Percentiles rank a stretch among this genome's conserved stretches.
Evolutionary conservation across 2,888 invertebrate species (phyloP).

Genomic region (Agrotis segetum): DNA sequence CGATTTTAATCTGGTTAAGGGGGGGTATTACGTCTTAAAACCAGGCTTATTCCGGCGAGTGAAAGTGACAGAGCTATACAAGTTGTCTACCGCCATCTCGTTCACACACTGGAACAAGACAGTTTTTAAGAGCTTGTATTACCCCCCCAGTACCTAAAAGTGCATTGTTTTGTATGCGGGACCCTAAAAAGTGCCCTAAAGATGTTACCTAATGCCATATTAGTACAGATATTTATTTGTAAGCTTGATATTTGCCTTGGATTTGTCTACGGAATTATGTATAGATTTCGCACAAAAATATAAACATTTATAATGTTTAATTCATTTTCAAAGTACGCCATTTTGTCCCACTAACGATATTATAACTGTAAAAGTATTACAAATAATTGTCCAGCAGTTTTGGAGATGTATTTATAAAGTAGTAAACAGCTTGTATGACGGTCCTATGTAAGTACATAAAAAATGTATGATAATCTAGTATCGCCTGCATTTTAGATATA

Average conservation of each 20-base stretch:
- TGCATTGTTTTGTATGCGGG: background rate
- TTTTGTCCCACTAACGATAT: constrained; percentile 10
- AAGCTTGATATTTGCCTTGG: constrained; percentile 6
- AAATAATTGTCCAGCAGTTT: constrained; percentile 31
- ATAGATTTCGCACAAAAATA: constrained; percentile 4
- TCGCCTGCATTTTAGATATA: constrained; percentile 67
- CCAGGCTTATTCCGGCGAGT: too few relatives aligned
- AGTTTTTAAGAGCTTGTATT: too few relatives aligned
- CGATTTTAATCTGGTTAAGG: background rate
- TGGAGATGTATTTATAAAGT: constrained; percentile 49
- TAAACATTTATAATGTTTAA: constrained; percentile 1
- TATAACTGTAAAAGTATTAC: constrained; percentile 19
- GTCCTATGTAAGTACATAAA: constrained; percentile 64
- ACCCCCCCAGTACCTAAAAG: constrained; percentile 3
- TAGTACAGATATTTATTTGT: constrained; percentile 1
- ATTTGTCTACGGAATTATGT: constrained; percentile 2
- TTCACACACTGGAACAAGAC: too few relatives aligned
- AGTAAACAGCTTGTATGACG: constrained; percentile 66
- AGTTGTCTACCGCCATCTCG: too few relatives aligned
- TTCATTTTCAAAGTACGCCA: background rate
- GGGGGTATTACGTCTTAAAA: too few relatives aligned
- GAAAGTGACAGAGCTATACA: too few relatives aligned
- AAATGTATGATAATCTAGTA: constrained; percentile 44
- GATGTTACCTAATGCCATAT: constrained; percentile 40
- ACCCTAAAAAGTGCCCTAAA: background rate